These are phyloP conservation scores for Menidia beryllina DNA, from an alignment of 2,113 vertebrate species.

Conservation along the genomic window DNA sequence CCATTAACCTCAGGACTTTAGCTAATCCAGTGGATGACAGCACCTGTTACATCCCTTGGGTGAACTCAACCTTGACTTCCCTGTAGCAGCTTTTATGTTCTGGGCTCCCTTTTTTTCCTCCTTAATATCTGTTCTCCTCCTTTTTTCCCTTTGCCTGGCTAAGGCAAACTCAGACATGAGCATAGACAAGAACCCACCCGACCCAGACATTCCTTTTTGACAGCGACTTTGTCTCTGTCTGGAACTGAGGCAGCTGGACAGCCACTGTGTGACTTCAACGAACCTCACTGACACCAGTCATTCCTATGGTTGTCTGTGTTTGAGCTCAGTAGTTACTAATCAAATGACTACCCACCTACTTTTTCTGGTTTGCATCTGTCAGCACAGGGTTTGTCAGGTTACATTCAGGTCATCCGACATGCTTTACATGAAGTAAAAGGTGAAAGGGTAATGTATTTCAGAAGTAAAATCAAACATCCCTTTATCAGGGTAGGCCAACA, in stretches of 20 bases:
- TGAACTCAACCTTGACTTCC: constrained; percentile 35
- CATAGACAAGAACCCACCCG: constrained; percentile 36
- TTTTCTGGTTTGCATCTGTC: constrained; percentile 37
- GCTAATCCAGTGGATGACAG: constrained; percentile 41
- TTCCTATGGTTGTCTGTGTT: constrained; percentile 65
- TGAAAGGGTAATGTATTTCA: background rate
- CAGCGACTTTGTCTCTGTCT: constrained; percentile 63
- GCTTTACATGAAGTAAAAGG: background rate
- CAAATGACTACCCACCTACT: constrained; percentile 30
- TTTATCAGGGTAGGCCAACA: too few species aligned
- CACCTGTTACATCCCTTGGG: constrained; percentile 16
- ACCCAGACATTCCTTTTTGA: constrained; percentile 67
- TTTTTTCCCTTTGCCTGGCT: constrained; percentile 10
- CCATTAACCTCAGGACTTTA: constrained; percentile 51
- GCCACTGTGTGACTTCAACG: constrained; percentile 60
- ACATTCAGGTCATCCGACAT: constrained; percentile 5
- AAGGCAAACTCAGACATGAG: constrained; percentile 56
- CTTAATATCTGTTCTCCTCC: constrained; percentile 12
- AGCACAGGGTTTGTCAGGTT: background rate
- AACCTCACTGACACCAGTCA: constrained; percentile 43
- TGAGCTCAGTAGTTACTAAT: constrained; percentile 52
- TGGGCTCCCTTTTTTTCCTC: constrained; percentile 2
- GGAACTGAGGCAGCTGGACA: constrained; percentile 61
- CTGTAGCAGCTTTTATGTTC: background rate
- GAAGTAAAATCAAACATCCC: too few species aligned